Evolutionary conservation across 2,113 vertebrate genomes (phyloP), one percentile per base, ranked within the genome.

Genomic region (Clarias magur): DNA sequence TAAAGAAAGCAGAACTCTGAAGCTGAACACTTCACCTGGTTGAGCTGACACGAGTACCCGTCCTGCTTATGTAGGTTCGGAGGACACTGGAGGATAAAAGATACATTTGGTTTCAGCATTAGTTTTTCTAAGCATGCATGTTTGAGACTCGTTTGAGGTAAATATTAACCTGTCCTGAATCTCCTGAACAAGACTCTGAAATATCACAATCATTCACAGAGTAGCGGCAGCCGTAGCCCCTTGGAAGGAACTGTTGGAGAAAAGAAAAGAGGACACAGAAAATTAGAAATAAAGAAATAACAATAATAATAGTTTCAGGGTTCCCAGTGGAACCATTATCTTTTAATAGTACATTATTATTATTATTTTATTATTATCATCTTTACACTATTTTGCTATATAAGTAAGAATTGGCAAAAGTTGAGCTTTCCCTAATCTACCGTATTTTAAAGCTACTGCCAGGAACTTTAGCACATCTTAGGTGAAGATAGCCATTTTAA

Each of bases 21-120:
- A 60, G 21, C 19, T 85, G 13, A 4, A 63, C 30, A 78, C 19
- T 88, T 27, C 95, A 99, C 98, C 97, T 98, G 97, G 93, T 97
- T 97, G 73, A 97, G 94, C 92, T 98, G 97, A 88, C 98, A 99
- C 86, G 94, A 85, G 89, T 98, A 99, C 73, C 98, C 98, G 86
- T 99, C 98, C 94, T 99, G 98, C 92, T 99, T 99, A 93, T 98
- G 97, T 91, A 99, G 97, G 92, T 99, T 99, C 42, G 96, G 96
- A 68, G 98, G 98, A 87, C 98, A 99, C 98, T 99, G 91, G 9
- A 94, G 92, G 91, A 84, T 25, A 80, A n/a, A 76, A 88, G 25
- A 78, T 38, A 30, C 5, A 23, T 62, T 72, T 19, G 34, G 53
- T 38, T 23, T 38, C 25, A 9, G 65, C 21, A 27, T 34, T 60